Base-by-base conservation (phyloP, 2,888 invertebrate genomes). In the Hartigia nigra region DNA sequence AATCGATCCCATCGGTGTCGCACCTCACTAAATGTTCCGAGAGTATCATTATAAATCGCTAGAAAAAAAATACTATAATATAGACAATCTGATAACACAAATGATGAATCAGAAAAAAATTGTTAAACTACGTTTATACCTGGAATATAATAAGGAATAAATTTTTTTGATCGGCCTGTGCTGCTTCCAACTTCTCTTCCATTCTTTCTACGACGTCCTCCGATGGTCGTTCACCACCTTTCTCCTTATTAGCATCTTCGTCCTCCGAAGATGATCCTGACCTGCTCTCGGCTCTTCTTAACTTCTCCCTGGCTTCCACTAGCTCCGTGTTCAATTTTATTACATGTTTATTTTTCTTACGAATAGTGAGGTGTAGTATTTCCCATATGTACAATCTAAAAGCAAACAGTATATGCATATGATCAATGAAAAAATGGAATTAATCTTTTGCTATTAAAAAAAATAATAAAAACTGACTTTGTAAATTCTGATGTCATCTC, bases 141-240 rank as follows among this genome's bases (percentile, higher is more conserved):
- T 99, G 98, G 92, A 99, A 99, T 87, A 99, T 97, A 91, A 99
- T 98, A 82, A 99, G 95, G 92, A 99, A 99, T 82, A 99, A 93
- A 90, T 98, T 97, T 92, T 99, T 99, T 92, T 98, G 98, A 92
- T 99, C 98, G 83, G 97, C 97, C 92, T 98, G 98, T 0, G 98
- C 98, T 3, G 96, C 95, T 92, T 99, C 99, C 80, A 98, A 92
- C 81, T 96, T 96, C 91, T 99, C 98, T 91, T 99, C 98, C 97
- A 98, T 97, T 79, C 97, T 95, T 90, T 98, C 98, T 1, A 99
- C 96, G 88, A 96, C 96, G 93, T 98, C 96, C 87, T 95, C 95
- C 0, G 95, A 95, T 0, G 96, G 95, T 83, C 94, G 93, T 83
- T 95, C 94, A 12, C 92, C 92, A 76, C 93, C 92, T 37, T 93